Percentiles rank a stretch among this genome's conserved stretches.
phyloP scores from a whole-genome alignment of 1,140 invertebrate genomes.

The Scaptodrosophila lebanonensis region DNA sequence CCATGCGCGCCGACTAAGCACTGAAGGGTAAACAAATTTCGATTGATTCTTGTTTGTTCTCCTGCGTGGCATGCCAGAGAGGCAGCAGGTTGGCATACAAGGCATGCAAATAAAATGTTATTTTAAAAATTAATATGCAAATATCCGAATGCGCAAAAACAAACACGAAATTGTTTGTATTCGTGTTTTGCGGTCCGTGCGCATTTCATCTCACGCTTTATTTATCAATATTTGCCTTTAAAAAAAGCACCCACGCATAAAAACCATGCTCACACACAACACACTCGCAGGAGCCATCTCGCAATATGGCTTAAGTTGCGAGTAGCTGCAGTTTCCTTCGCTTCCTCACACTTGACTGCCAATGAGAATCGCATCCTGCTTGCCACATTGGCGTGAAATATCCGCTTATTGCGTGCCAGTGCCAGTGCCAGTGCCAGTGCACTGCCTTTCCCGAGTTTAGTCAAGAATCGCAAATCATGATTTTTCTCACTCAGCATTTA shows the following conservation, averaged over 20 bases:
- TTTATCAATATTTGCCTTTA: conserved; percentile 26
- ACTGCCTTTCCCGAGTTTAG: no score
- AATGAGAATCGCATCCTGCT: conserved; percentile 8
- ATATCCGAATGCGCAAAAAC: conserved; percentile 25
- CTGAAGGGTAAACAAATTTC: conserved; percentile 42
- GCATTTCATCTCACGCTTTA: conserved; percentile 42
- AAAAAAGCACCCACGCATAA: no score
- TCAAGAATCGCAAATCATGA: no score
- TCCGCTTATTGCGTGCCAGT: no score
- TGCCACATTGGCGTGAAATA: background rate
- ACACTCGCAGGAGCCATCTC: background rate
- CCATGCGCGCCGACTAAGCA: conserved; percentile 20
- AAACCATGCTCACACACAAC: no score
- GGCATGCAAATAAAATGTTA: conserved; percentile 51
- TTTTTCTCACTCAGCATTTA: no score
- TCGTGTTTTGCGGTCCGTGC: conserved; percentile 52
- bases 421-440: no score
- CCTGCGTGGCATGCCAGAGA: conserved; percentile 9
- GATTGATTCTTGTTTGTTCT: conserved; percentile 41
- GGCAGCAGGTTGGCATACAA: conserved; percentile 54
- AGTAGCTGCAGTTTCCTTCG: background rate
- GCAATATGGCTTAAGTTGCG: no score
- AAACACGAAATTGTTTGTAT: conserved; percentile 21
- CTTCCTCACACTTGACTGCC: conserved; percentile 18
- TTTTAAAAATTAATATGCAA: conserved; percentile 46